Evolutionary conservation across 2,888 invertebrate genomes (phyloP).

Genomic region (Myathropa florea): DNA sequence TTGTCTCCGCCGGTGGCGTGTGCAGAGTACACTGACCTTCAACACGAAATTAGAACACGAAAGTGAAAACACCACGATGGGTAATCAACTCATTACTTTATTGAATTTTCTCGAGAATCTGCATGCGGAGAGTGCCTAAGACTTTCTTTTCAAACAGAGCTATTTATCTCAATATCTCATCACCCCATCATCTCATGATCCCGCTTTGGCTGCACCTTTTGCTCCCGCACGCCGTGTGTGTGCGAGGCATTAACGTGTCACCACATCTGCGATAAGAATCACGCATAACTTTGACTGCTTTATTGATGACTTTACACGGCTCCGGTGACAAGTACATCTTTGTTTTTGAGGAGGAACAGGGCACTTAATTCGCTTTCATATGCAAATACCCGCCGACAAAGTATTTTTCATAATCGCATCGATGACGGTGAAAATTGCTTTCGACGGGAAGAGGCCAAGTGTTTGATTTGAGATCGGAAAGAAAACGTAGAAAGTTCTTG

Average conservation of each 20-base stretch:
- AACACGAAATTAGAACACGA: slow-evolving; percentile 60
- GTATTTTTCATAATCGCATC: neutral
- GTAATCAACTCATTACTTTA: slow-evolving; percentile 57
- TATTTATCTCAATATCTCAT: slow-evolving; percentile 31
- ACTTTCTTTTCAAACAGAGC: slow-evolving; percentile 56
- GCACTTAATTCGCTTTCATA: neutral
- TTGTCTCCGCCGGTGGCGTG: slow-evolving; percentile 1
- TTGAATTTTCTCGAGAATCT: slow-evolving; percentile 54
- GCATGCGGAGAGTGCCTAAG: slow-evolving; percentile 1
- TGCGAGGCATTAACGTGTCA: slow-evolving; percentile 29
- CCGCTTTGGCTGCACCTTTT: neutral
- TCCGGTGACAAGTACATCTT: slow-evolving; percentile 3
- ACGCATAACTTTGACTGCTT: slow-evolving; percentile 11
- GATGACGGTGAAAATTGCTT: neutral
- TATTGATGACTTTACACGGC: slow-evolving; percentile 28
- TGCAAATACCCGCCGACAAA: neutral
- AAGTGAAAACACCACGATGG: slow-evolving; percentile 55
- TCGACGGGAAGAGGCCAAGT: neutral
- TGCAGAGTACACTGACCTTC: slow-evolving; percentile 53
- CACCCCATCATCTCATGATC: neutral
- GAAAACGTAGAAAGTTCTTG: neutral
- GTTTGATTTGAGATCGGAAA: neutral
- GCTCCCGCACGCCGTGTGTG: neutral
- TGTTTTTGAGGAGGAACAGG: neutral
- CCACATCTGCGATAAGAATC: slow-evolving; percentile 51